Percentiles rank a stretch among this genome's conserved stretches.
These are phyloP conservation scores for Anabacerthia variegaticeps DNA, from an alignment of 2,797 vertebrate species.

Conservation along the genomic window DNA sequence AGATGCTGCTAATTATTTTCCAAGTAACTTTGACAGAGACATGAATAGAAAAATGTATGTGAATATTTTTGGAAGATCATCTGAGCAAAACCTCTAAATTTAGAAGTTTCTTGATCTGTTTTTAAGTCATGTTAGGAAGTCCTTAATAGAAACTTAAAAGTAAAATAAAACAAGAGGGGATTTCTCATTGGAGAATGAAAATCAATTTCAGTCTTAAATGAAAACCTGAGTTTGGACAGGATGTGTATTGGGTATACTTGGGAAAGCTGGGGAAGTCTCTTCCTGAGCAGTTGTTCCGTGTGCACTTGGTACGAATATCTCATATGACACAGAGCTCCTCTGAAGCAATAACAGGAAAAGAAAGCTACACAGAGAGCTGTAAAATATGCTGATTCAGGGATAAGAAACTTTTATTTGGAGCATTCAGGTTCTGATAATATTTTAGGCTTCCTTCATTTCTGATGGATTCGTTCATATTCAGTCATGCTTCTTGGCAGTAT, in stretches of 20 bases:
- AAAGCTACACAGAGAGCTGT: background rate
- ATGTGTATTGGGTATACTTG: background rate
- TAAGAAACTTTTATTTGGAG: background rate
- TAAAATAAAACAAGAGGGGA: background rate
- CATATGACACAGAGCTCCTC: background rate
- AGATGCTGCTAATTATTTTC: background rate
- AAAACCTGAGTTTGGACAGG: background rate
- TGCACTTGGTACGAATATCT: background rate
- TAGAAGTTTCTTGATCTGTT: conserved; percentile 15
- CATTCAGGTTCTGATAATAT: background rate
- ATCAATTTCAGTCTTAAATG: background rate
- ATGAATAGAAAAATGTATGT: background rate
- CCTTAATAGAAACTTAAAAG: background rate
- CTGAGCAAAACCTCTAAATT: background rate
- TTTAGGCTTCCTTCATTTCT: background rate
- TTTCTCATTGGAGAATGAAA: background rate
- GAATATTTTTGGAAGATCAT: conserved; percentile 25
- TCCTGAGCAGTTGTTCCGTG: background rate
- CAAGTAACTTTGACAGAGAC: background rate
- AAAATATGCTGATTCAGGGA: background rate
- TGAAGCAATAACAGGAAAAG: background rate
- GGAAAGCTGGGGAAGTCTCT: background rate
- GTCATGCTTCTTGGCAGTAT: background rate
- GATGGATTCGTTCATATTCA: background rate
- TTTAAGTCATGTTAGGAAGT: background rate